Percentiles rank a stretch among this genome's conserved stretches.
Evolutionary conservation across 1,140 invertebrate species (phyloP).

Genomic region (Thaumatotibia leucotreta): DNA sequence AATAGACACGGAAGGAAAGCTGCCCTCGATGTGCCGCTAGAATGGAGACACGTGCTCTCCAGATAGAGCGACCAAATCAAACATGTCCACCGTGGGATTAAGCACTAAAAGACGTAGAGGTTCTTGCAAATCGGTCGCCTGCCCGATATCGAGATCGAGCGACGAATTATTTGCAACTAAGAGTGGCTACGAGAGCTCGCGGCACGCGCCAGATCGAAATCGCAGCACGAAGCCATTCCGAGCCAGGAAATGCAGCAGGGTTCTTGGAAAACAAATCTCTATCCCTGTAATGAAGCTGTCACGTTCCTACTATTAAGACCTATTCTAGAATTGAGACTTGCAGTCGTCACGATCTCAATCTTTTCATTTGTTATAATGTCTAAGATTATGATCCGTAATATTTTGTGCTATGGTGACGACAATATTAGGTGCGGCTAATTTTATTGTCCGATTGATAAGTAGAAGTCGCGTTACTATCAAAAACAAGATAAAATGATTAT

Average conservation of each 20-base stretch:
- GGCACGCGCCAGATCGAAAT: conserved; percentile 41
- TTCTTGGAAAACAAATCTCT: conserved; percentile 29
- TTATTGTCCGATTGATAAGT: not conserved
- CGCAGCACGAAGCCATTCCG: conserved; percentile 40
- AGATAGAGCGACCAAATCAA: conserved; percentile 39
- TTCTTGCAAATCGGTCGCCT: conserved; percentile 40
- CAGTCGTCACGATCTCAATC: conserved; percentile 2
- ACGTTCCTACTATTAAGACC: conserved; percentile 20
- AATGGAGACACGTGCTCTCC: conserved; percentile 59
- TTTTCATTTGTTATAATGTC: not conserved
- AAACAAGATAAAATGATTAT: not conserved
- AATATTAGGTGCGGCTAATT: not conserved
- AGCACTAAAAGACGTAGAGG: conserved; percentile 24
- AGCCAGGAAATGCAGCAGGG: conserved; percentile 30
- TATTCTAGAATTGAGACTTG: not conserved
- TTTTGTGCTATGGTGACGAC: not conserved
- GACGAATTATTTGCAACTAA: conserved; percentile 38
- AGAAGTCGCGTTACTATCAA: not conserved
- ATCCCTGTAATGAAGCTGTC: conserved; percentile 36
- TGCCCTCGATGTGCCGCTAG: conserved; percentile 44
- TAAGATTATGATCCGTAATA: not conserved
- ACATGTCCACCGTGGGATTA: conserved; percentile 21
- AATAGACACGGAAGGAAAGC: conserved; percentile 75
- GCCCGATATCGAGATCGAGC: conserved; percentile 30
- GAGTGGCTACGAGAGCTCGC: conserved; percentile 29